Conservation (phyloP, 2,113 vertebrate species). For the Notothenia coriiceps region DNA sequence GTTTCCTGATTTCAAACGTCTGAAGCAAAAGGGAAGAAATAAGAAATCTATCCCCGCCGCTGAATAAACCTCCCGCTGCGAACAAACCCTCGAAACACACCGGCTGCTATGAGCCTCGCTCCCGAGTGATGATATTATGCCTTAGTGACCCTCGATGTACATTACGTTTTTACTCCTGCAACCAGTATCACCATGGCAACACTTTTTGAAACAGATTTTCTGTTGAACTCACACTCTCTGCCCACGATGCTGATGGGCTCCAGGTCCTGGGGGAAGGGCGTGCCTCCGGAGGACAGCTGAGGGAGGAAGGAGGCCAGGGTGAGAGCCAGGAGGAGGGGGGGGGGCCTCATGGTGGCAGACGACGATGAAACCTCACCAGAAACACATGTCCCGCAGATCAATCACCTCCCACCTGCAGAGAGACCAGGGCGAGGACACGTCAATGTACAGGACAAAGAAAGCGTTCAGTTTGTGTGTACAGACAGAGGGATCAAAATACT, state of each 20-base stretch:
- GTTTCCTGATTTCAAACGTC: too few relatives aligned
- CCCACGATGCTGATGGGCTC: constrained; percentile 83
- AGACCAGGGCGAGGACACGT: constrained; percentile 10
- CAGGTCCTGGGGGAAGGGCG: constrained; percentile 85
- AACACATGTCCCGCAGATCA: constrained; percentile 77
- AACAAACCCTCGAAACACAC: constrained; percentile 35
- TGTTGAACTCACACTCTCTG: constrained; percentile 78
- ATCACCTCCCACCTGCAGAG: constrained; percentile 62
- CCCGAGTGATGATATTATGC: constrained; percentile 1
- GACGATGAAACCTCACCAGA: constrained; percentile 74
- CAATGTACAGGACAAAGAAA: too few relatives aligned
- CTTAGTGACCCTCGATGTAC: constrained; percentile 22
- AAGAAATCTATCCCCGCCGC: not conserved
- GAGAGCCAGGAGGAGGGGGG: constrained; percentile 76
- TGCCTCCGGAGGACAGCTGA: constrained; percentile 69
- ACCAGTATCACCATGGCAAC: constrained; percentile 40
- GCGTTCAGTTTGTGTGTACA: too few relatives aligned
- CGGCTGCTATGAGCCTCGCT: not conserved
- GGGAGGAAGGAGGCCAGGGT: constrained; percentile 68
- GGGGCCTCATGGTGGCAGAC: constrained; percentile 81
- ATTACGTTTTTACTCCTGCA: constrained; percentile 6
- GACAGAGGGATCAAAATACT: too few relatives aligned
- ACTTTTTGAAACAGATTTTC: not conserved
- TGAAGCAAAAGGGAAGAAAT: not conserved
- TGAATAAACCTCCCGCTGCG: constrained; percentile 16